Percentiles rank a stretch among this genome's conserved stretches.
Conservation (phyloP, 2,888 invertebrate species). For the Cryptosula pallasiana region DNA sequence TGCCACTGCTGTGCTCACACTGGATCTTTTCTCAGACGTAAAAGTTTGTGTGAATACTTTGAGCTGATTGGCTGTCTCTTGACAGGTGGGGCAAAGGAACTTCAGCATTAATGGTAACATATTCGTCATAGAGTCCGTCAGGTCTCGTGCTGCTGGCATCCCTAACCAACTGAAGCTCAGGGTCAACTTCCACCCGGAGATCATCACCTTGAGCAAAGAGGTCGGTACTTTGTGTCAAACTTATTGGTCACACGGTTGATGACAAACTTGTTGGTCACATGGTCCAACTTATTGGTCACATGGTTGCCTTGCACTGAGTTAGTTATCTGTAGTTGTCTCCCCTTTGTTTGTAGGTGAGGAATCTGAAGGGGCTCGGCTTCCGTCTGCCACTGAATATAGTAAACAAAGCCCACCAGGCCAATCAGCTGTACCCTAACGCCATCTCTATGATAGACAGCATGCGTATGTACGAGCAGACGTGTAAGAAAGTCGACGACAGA, state of each 20-base stretch:
- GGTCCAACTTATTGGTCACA: no score
- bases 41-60: no score
- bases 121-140: conserved; percentile 73
- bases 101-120: conserved; percentile 89
- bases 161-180: conserved; percentile 71
- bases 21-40: no score
- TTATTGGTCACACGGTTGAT: not conserved
- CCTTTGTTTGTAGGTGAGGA: conserved; percentile 62
- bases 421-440: conserved; percentile 96
- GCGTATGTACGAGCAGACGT: conserved; percentile 89
- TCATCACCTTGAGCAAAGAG: conserved; percentile 96
- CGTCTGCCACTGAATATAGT: conserved; percentile 95
- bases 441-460: conserved; percentile 97
- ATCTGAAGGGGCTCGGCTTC: conserved; percentile 90
- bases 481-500: conserved; percentile 73
- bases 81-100: conserved; percentile 76
- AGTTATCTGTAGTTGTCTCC: not conserved
- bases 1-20: no score
- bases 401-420: conserved; percentile 97
- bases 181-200: conserved; percentile 92
- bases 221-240: conserved; percentile 52
- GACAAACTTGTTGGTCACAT: not conserved
- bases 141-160: conserved; percentile 38
- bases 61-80: no score
- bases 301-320: not conserved